Percentiles rank a stretch among this genome's conserved stretches.
Evolutionary conservation across 2,113 vertebrate genomes (phyloP).

Genomic region (Clarias magur): DNA sequence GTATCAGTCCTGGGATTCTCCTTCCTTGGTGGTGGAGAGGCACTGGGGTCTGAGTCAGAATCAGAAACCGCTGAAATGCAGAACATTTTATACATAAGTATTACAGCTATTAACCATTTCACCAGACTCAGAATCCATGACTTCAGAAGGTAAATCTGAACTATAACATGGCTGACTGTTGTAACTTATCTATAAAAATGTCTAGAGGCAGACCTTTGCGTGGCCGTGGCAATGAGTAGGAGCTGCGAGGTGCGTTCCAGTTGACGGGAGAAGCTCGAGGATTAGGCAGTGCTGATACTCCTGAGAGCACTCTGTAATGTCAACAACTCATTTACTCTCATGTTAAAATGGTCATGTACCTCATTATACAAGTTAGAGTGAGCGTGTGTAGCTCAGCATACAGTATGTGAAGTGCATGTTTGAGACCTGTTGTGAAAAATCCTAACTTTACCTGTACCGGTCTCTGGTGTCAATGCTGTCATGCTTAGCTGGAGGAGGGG

Average conservation of each 20-base stretch:
- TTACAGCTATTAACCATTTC: background rate
- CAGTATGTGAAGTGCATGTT: no score
- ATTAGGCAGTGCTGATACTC: slow-evolving; percentile 62
- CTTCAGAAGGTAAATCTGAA: background rate
- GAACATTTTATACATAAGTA: background rate
- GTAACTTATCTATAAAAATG: background rate
- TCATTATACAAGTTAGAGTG: background rate
- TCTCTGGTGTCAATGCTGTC: slow-evolving; percentile 58
- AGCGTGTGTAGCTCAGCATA: no score
- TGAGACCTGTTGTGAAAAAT: background rate
- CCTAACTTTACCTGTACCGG: slow-evolving; percentile 69
- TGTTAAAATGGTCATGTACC: background rate
- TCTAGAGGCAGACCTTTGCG: slow-evolving; percentile 57
- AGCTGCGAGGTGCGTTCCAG: slow-evolving; percentile 48
- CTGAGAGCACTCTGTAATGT: slow-evolving; percentile 66
- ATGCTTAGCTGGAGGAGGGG: slow-evolving; percentile 63
- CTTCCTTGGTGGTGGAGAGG: slow-evolving; percentile 58
- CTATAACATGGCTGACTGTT: background rate
- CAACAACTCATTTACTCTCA: slow-evolving; percentile 18
- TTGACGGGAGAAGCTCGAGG: slow-evolving; percentile 64
- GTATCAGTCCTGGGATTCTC: slow-evolving; percentile 58
- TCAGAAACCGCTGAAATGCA: slow-evolving; percentile 63
- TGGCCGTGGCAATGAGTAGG: slow-evolving; percentile 62
- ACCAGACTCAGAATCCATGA: background rate
- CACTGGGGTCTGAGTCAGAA: slow-evolving; percentile 72